phyloP scores from a whole-genome alignment of 2,797 vertebrate species.

The Gallinago nigripennis region DNA sequence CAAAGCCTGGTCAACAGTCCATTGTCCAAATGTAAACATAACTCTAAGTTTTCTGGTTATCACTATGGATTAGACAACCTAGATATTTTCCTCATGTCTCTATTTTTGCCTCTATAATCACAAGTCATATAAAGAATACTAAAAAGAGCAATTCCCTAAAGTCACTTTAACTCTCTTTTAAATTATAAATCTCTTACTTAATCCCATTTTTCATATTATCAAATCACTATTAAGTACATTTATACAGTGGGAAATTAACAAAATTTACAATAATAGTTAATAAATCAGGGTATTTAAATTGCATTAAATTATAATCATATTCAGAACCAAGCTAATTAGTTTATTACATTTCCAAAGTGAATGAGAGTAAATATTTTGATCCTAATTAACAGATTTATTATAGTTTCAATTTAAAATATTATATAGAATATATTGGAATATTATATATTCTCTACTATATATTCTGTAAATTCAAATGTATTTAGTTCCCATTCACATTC shows the following conservation, averaged over 20 bases:
- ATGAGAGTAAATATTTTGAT: neutral
- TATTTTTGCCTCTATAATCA: neutral
- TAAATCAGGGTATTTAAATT: neutral
- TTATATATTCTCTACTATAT: neutral
- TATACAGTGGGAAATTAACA: neutral
- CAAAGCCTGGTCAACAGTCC: neutral
- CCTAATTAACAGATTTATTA: neutral
- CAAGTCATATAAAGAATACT: neutral
- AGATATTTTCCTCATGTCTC: neutral
- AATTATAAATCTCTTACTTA: neutral
- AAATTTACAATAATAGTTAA: neutral
- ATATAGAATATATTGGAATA: neutral
- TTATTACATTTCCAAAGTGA: neutral
- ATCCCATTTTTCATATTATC: neutral
- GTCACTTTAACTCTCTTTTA: neutral
- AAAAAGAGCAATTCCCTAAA: neutral
- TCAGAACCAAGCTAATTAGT: neutral
- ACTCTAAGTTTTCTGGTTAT: neutral
- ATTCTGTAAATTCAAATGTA: neutral
- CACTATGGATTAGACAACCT: neutral
- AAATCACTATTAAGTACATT: neutral
- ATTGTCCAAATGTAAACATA: neutral
- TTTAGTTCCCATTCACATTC: neutral
- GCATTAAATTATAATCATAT: neutral
- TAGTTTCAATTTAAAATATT: neutral